phyloP scores from a whole-genome alignment of 1,140 invertebrate species.

The Tetramorium simillimum region DNA sequence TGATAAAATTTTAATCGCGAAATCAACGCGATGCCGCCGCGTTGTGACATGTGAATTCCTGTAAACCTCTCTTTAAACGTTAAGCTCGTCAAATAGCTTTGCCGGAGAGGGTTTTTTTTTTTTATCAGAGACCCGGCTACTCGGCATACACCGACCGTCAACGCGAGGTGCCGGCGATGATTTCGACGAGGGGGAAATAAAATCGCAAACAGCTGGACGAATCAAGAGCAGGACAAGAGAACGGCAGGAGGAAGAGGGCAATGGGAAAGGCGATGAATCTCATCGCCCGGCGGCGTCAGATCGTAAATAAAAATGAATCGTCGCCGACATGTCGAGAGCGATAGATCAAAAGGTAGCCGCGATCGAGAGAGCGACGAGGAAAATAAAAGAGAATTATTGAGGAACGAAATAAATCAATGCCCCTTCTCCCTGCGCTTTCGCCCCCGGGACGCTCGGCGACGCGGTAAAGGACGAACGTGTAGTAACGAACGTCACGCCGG shows the following conservation, averaged over 20 bases:
- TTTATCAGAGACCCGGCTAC: constrained; percentile 33
- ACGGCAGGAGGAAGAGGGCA: background rate
- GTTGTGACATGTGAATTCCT: constrained; percentile 31
- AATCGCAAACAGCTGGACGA: constrained; percentile 36
- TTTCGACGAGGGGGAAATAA: constrained; percentile 48
- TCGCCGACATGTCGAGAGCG: constrained; percentile 58
- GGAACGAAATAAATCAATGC: constrained; percentile 79
- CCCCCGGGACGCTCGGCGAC: background rate
- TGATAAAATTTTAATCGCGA: constrained; percentile 55
- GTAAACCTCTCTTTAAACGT: constrained; percentile 22
- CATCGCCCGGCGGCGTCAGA: constrained; percentile 50
- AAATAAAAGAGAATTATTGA: constrained; percentile 82
- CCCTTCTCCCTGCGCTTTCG: background rate
- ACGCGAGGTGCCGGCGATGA: background rate
- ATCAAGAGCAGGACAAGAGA: constrained; percentile 43
- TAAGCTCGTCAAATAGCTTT: constrained; percentile 48
- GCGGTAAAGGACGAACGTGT: constrained; percentile 6
- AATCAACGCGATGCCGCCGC: constrained; percentile 13
- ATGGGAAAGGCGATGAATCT: constrained; percentile 50
- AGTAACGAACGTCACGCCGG: constrained; percentile 49
- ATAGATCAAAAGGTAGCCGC: constrained; percentile 78
- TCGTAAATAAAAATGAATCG: constrained; percentile 82
- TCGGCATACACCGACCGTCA: constrained; percentile 6
- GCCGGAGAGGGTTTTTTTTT: constrained; percentile 6
- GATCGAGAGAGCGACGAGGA: constrained; percentile 51